A percentile compares a stretch with the other conserved stretches of the same genome.
Evolutionary conservation across 2,888 invertebrate species (phyloP).

Genomic region (Himalopsyche kuldschensis): DNA sequence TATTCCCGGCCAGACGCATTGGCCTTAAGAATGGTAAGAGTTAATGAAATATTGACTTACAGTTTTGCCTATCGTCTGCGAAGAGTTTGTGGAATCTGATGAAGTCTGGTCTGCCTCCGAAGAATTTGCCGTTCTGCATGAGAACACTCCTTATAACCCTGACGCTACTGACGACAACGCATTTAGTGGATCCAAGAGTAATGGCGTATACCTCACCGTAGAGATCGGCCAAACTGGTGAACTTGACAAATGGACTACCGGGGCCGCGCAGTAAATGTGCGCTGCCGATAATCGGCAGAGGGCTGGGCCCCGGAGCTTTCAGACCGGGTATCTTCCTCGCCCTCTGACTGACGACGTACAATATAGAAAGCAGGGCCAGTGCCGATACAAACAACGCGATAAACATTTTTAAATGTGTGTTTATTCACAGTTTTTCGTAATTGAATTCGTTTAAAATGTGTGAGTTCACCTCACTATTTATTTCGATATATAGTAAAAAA

Average conservation of each 20-base stretch:
- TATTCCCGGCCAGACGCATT: too few species aligned
- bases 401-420: background rate
- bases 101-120: conserved; percentile 83
- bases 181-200: conserved; percentile 67
- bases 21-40: too few species aligned
- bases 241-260: conserved; percentile 70
- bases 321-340: conserved; percentile 42
- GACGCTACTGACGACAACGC: conserved; percentile 75
- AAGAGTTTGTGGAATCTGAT: conserved; percentile 79
- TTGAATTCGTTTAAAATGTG: background rate
- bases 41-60: conserved; percentile 63
- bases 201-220: conserved; percentile 76
- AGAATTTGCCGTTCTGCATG: conserved; percentile 77
- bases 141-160: conserved; percentile 73
- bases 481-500: too few species aligned
- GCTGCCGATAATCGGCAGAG: conserved; percentile 70
- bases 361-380: background rate
- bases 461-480: background rate
- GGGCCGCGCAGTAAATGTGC: conserved; percentile 66
- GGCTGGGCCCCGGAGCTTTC: conserved; percentile 66
- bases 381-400: conserved; percentile 1
- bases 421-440: background rate
- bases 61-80: conserved; percentile 82
- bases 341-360: background rate
- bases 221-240: conserved; percentile 66